A percentile compares a stretch with the other conserved stretches of the same genome.
These are phyloP conservation scores for Phaedon cochleariae DNA, from an alignment of 2,888 invertebrate genomes.

Conservation along the genomic window DNA sequence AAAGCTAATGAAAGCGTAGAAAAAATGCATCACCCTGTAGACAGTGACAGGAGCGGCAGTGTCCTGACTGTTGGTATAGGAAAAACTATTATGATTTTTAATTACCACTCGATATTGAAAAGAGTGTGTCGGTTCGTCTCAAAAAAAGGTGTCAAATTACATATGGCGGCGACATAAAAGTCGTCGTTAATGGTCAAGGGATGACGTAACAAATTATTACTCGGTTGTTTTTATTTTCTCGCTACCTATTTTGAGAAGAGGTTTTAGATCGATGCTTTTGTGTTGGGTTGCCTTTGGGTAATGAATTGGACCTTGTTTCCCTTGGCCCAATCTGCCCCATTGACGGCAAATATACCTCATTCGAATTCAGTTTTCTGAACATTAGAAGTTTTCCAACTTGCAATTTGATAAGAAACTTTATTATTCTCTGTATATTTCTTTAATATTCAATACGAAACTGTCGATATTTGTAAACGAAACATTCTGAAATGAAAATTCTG, in stretches of 20 bases:
- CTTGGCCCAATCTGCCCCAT: not conserved
- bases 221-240: constrained; percentile 18
- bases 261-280: constrained; percentile 8
- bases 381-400: too few relatives aligned
- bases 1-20: too few relatives aligned
- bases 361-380: too few relatives aligned
- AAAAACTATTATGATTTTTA: constrained; percentile 29
- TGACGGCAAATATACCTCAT: not conserved
- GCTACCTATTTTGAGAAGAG: constrained; percentile 25
- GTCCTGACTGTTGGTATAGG: constrained; percentile 5
- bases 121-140: constrained; percentile 18
- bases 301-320: not conserved
- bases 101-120: constrained; percentile 29
- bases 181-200: constrained; percentile 50
- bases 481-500: too few relatives aligned
- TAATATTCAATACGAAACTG: too few relatives aligned
- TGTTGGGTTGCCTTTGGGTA: not conserved
- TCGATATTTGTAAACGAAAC: too few relatives aligned
- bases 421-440: too few relatives aligned
- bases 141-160: constrained; percentile 41
- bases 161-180: constrained; percentile 38
- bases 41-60: constrained; percentile 14
- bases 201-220: constrained; percentile 56
- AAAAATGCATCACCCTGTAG: constrained; percentile 7
- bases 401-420: too few relatives aligned